These are phyloP conservation scores for Tylochromis polylepis DNA, from an alignment of 2,113 vertebrate species.

Conservation along the genomic window DNA sequence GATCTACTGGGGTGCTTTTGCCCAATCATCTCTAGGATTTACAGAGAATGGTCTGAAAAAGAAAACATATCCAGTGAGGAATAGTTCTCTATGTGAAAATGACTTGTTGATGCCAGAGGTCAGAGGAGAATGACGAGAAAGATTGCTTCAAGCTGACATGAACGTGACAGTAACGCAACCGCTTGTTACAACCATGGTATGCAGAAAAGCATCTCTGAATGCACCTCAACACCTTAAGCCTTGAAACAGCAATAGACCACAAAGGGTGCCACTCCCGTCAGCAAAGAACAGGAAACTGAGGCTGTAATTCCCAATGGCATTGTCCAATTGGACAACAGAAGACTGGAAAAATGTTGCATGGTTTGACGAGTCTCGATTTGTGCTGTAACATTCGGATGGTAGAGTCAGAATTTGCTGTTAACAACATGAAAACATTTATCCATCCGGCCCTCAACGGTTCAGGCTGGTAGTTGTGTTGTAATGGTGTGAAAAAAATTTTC, in stretches of 20 bases:
- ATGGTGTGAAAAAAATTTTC: too few species aligned
- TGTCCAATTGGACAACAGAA: background rate
- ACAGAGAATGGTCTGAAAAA: background rate
- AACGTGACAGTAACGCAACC: background rate
- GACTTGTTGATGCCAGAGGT: background rate
- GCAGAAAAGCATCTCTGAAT: background rate
- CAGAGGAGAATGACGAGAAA: background rate
- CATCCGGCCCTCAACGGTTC: background rate
- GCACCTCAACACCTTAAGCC: background rate
- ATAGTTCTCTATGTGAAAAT: background rate
- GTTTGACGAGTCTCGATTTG: background rate
- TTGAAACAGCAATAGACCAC: background rate
- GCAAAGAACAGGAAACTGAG: background rate
- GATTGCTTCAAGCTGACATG: background rate
- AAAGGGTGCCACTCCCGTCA: background rate
- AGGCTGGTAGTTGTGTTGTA: background rate
- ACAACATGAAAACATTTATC: background rate
- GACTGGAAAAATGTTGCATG: background rate
- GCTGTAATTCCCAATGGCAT: background rate
- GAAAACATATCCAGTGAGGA: background rate
- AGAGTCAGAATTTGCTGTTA: background rate
- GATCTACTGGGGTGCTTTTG: background rate
- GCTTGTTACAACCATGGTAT: background rate
- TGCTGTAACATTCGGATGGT: background rate
- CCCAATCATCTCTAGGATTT: background rate